Percentiles rank a stretch among this genome's conserved stretches.
Conservation (phyloP, 2,888 invertebrate species). For the Pseudanteris insignis region DNA sequence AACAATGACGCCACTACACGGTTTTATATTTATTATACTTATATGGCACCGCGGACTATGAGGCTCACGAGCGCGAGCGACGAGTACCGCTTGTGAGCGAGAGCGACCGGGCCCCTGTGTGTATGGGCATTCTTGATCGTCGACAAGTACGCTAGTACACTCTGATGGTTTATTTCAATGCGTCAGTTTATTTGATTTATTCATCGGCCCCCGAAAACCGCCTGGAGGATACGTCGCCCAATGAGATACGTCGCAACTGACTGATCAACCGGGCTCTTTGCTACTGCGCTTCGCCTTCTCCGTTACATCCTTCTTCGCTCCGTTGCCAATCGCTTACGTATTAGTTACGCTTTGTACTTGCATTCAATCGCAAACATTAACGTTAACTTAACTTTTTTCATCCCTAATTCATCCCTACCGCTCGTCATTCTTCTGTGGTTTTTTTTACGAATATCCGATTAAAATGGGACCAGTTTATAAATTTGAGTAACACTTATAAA, state of each 20-base stretch:
- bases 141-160: constrained; percentile 41
- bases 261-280: background rate
- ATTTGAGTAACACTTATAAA: too few species aligned
- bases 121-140: constrained; percentile 39
- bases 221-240: too few species aligned
- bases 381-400: too few species aligned
- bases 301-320: too few species aligned
- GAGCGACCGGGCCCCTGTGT: constrained; percentile 20
- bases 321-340: too few species aligned
- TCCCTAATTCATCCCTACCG: too few species aligned
- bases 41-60: constrained; percentile 51
- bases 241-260: constrained; percentile 9
- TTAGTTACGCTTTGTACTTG: too few species aligned
- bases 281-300: too few species aligned
- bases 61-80: constrained; percentile 38
- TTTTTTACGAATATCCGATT: too few species aligned
- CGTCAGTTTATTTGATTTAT: constrained; percentile 31
- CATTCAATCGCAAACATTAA: too few species aligned
- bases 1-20: constrained; percentile 54
- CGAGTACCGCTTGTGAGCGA: constrained; percentile 41
- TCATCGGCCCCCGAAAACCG: constrained; percentile 1
- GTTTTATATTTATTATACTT: constrained; percentile 59
- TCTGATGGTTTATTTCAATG: constrained; percentile 43
- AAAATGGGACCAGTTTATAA: too few species aligned
- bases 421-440: too few species aligned